These are phyloP conservation scores for Acrobasis suavella DNA, from an alignment of 2,888 invertebrate species.

Conservation along the genomic window DNA sequence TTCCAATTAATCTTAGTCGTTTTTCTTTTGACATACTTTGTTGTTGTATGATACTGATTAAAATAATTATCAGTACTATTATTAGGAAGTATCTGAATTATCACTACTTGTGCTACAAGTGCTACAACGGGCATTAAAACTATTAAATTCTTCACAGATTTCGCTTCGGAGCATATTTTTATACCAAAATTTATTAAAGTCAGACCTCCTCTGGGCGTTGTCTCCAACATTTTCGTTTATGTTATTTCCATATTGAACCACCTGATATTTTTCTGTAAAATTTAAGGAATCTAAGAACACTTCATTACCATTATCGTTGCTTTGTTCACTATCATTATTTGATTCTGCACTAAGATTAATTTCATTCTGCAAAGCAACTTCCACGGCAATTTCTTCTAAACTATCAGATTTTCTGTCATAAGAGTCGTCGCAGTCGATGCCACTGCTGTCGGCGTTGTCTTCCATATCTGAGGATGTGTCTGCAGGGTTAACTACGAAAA, in stretches of 20 bases:
- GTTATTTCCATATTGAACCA: constrained; percentile 54
- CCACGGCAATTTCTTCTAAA: constrained; percentile 64
- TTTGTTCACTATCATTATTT: constrained; percentile 44
- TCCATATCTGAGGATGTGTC: constrained; percentile 84
- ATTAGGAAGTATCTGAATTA: constrained; percentile 55
- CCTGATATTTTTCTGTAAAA: constrained; percentile 63
- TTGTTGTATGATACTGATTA: constrained; percentile 58
- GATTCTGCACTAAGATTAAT: constrained; percentile 48
- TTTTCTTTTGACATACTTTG: constrained; percentile 61
- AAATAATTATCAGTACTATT: constrained; percentile 54
- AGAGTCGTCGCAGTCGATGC: constrained; percentile 85
- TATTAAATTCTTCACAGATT: constrained; percentile 70
- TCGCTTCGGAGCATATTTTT: constrained; percentile 76
- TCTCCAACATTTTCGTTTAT: constrained; percentile 53
- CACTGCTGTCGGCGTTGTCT: constrained; percentile 82
- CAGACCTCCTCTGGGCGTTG: constrained; percentile 45
- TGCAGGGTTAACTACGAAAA: constrained; percentile 86
- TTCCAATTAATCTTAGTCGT: constrained; percentile 64
- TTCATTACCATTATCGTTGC: constrained; percentile 52
- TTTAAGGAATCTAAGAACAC: constrained; percentile 65
- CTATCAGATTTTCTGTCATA: constrained; percentile 78
- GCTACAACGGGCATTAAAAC: constrained; percentile 69
- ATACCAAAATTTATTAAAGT: constrained; percentile 65
- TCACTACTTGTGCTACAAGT: constrained; percentile 59
- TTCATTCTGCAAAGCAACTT: constrained; percentile 55